Base-by-base conservation (phyloP, 2,888 invertebrate genomes). In the Cephus runcator region DNA sequence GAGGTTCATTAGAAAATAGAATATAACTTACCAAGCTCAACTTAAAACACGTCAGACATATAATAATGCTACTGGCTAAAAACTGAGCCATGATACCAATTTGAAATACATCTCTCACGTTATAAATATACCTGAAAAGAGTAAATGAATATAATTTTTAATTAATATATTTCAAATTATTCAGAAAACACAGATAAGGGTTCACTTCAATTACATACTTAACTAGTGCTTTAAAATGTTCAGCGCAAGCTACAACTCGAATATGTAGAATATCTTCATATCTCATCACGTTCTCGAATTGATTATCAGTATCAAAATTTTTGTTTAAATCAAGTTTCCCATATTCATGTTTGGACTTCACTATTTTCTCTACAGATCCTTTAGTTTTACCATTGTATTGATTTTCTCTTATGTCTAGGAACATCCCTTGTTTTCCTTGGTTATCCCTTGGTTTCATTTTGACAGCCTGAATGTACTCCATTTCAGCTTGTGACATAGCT, bases 31-130 rank as follows among this genome's bases (percentile, higher is more conserved):
- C 91, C 87, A 89, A 80, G 74, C 89, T 89, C 79, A 92, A 84
- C 83, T 91, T 88, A 79, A 91, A 91, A 77, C 90, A 87, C 11
- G 91, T 91, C 23, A 91, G 84, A 81, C 92, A 92, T 30, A 92
- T 87, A 40, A 92, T 90, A 6, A 90, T 81, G 12, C 87, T 83
- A 40, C 89, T 89, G 9, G 88, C 87, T 1, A 86, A 71, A 75
- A 92, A 91, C 81, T 92, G 92, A 11, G 84, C 83, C 71, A 91
- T 83, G n/a, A 88, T 84, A 12, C 85, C 83, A 73, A 84, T 82
- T 30, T 85, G 83, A 79, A 88, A 90, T 12, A 89, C 83, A 34
- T 83, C 82, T 34, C 89, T 87, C 23, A 81, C 3, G 33, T 81
- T 83, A 91, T 92, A 84, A 90, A 85, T 82, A 73, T 87, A 87